Evolutionary conservation across 1,140 invertebrate species (phyloP), one percentile per base, ranked within the genome.

Genomic region (Samia ricini): DNA sequence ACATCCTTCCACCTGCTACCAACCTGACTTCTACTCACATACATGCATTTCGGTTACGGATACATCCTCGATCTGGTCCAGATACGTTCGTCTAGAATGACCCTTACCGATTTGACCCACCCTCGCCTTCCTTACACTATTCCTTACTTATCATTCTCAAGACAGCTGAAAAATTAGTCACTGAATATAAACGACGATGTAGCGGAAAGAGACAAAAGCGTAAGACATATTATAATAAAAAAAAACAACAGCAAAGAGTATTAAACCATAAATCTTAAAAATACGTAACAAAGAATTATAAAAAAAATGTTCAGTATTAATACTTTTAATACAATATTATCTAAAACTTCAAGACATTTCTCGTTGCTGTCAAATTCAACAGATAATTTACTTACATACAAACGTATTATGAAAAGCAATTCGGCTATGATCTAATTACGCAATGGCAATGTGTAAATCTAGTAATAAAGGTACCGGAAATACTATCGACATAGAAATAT

Each of bases 391-490:
- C n/a, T 61, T 63, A 63, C 62, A 74, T 71, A 64, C n/a, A n/a
- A n/a, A n/a, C 64, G 77, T 78, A 79, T 84, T 81, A 81, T 76
- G 81, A 85, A 83, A 85, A 81, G 72, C 74, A 79, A 83, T 84
- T 83, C 76, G 71, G 74, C 64, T 72, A 63, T 64, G 76, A 76
- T 74, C 74, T 77, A 69, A 68, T 84, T 83, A 84, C 76, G 76
- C 71, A 84, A 88, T 81, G 51, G 64, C 57, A 72, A 70, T 4
- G 79, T 82, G 80, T 76, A 82, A 79, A 80, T 69, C 72, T 59
- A 67, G 74, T 83, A 85, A 57, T 57, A 20, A 36, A 33, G 10
- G 56, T 57, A 57, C 19, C 15, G 15, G 83, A 81, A 72, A 79
- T 69, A 79, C 61, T 63, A 60, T 62, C 61, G 76, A 42, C 26